phyloP scores from a whole-genome alignment of 2,113 vertebrate species.

The Chrysemys picta region DNA sequence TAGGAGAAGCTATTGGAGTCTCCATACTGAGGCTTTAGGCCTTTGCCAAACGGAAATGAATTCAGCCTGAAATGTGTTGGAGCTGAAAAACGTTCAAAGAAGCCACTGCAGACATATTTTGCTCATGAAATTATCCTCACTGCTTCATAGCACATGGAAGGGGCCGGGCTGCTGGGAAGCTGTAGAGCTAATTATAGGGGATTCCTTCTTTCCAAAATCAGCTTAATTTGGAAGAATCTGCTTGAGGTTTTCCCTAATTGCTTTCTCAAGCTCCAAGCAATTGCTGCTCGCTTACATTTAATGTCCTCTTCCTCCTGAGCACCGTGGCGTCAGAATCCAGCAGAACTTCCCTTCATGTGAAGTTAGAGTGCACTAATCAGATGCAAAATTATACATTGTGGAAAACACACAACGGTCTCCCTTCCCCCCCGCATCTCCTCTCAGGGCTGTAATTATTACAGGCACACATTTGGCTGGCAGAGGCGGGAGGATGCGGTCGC shows the following conservation, averaged over 20 bases:
- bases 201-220: neutral
- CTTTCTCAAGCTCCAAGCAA: neutral
- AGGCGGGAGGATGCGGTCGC: slow-evolving; percentile 9
- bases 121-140: neutral
- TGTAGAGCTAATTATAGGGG: neutral
- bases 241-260: neutral
- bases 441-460: neutral
- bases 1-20: neutral
- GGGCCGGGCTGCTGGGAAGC: neutral
- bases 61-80: neutral
- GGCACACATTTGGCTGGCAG: slow-evolving; percentile 16
- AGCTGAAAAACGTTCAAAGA: neutral
- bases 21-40: neutral
- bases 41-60: neutral
- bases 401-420: neutral
- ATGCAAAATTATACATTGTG: neutral
- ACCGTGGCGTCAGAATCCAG: neutral
- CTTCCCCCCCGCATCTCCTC: neutral
- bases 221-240: neutral
- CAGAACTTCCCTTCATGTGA: neutral
- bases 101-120: neutral
- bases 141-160: neutral
- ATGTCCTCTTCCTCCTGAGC: neutral
- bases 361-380: neutral
- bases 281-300: neutral